These are phyloP conservation scores for Acipenser transmontanus DNA, from an alignment of 2,797 vertebrate species.

Conservation along the genomic window DNA sequence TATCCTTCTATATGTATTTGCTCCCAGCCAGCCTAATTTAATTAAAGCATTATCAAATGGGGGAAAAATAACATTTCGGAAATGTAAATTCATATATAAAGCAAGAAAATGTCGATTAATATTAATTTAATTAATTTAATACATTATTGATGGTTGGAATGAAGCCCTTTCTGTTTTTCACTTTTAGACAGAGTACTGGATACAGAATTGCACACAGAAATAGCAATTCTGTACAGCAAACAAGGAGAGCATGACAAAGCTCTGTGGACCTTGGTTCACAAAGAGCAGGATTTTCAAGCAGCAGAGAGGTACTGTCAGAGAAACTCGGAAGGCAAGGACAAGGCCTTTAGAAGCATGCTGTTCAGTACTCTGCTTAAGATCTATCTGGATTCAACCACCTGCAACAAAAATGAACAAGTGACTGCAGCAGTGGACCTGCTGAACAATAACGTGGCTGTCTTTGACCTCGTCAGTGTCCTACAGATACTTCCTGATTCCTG, in stretches of 20 bases:
- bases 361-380: slow-evolving; percentile 44
- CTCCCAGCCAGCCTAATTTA: no score
- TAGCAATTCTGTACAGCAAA: slow-evolving; percentile 47
- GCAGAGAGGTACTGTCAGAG: slow-evolving; percentile 53
- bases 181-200: slow-evolving; percentile 40
- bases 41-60: no score
- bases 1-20: no score
- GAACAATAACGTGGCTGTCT: slow-evolving; percentile 35
- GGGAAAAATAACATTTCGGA: no score
- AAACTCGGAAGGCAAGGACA: slow-evolving; percentile 30
- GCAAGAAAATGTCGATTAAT: no score
- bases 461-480: slow-evolving; percentile 38
- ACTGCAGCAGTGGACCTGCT: slow-evolving; percentile 45
- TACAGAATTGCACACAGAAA: slow-evolving; percentile 45
- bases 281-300: slow-evolving; percentile 34
- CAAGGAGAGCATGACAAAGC: slow-evolving; percentile 44
- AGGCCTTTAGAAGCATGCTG: slow-evolving; percentile 30
- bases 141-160: no score
- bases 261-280: slow-evolving; percentile 46
- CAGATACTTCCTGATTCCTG: slow-evolving; percentile 11
- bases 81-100: no score
- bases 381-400: slow-evolving; percentile 37
- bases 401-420: slow-evolving; percentile 9
- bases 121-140: no score
- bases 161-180: not conserved